These are phyloP conservation scores for Brachycybe producta DNA, from an alignment of 2,888 invertebrate genomes.

Conservation along the genomic window DNA sequence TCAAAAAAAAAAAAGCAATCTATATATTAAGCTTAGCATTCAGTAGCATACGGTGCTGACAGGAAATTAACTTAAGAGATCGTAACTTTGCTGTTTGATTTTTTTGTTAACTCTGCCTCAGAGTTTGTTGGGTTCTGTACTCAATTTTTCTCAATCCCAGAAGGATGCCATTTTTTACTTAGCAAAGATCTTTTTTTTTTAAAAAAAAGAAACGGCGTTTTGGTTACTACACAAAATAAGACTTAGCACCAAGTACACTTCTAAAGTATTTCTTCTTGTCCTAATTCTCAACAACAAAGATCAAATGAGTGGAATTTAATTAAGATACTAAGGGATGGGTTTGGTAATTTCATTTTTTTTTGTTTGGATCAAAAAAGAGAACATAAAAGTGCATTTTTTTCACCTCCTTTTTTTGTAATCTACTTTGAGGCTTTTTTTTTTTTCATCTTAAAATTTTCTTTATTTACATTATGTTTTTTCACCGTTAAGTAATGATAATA, in stretches of 20 bases:
- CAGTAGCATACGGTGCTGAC: neutral
- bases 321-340: too few species aligned
- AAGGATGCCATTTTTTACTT: neutral
- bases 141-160: neutral
- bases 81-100: neutral
- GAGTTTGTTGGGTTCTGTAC: too few species aligned
- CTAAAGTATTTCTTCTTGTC: too few species aligned
- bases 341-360: too few species aligned
- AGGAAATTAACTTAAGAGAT: conserved; percentile 4
- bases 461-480: too few species aligned
- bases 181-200: neutral
- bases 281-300: conserved; percentile 1
- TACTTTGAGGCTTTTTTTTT: too few species aligned
- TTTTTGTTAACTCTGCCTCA: too few species aligned
- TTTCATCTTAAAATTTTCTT: too few species aligned
- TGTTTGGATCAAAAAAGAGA: too few species aligned
- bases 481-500: too few species aligned
- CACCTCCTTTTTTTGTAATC: too few species aligned
- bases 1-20: conserved; percentile 5
- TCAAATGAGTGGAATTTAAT: conserved; percentile 11
- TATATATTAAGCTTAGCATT: conserved; percentile 3
- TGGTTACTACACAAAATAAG: neutral
- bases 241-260: neutral
- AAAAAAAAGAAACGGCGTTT: neutral
- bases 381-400: too few species aligned